A percentile compares a stretch with the other conserved stretches of the same genome.
These are phyloP conservation scores for Desmophyllum pertusum DNA, from an alignment of 92 coral and sea anemone genomes.

Conservation along the genomic window DNA sequence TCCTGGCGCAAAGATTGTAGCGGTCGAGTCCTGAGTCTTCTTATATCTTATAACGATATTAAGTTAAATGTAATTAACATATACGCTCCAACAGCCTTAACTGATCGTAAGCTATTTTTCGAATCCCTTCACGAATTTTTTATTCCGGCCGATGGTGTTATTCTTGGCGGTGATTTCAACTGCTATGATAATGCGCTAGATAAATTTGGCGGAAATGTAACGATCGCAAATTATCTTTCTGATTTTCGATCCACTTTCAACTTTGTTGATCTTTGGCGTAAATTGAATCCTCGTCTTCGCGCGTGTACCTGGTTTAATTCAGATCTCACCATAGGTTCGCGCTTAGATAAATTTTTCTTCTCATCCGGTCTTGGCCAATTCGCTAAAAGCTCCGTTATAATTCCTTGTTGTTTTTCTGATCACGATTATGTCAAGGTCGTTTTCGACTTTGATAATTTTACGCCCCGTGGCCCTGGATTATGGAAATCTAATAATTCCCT, in stretches of 20 bases:
- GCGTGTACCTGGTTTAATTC: slow-evolving; percentile 34
- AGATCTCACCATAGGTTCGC: background rate
- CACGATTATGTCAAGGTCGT: slow-evolving; percentile 13
- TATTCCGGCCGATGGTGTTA: background rate
- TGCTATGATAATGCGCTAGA: slow-evolving; percentile 28
- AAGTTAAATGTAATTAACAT: slow-evolving; percentile 26
- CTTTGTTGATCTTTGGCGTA: slow-evolving; percentile 38
- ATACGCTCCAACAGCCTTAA: slow-evolving; percentile 42
- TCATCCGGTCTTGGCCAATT: background rate
- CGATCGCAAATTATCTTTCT: background rate
- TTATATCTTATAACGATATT: background rate
- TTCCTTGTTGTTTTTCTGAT: slow-evolving; percentile 40
- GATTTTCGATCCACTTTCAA: background rate
- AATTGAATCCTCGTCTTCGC: background rate
- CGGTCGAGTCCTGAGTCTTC: slow-evolving; percentile 14
- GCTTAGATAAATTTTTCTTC: slow-evolving; percentile 29
- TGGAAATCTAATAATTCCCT: slow-evolving; percentile 39
- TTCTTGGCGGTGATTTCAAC: slow-evolving; percentile 49
- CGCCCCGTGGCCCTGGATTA: slow-evolving; percentile 14
- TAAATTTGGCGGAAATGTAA: slow-evolving; percentile 36
- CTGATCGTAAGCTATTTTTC: slow-evolving; percentile 39
- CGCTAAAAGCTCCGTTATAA: background rate
- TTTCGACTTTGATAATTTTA: background rate
- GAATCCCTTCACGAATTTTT: slow-evolving; percentile 23
- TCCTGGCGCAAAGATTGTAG: background rate